A percentile compares a stretch with the other conserved stretches of the same genome.
Conservation (phyloP, 2,888 invertebrate species). For the Trichogramma evanescens region DNA sequence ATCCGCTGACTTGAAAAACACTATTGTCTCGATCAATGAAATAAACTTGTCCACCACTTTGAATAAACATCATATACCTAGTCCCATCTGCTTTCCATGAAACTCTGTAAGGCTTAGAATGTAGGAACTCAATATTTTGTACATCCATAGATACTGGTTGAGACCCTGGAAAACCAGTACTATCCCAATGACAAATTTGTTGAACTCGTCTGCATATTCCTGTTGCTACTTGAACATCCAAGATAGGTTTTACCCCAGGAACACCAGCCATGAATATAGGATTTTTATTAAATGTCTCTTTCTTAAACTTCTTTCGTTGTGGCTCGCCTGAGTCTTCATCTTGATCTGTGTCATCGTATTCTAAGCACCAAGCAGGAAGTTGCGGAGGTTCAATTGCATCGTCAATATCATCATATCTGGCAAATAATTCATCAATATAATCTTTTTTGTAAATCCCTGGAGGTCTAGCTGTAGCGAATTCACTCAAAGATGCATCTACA, state of each 20-base stretch:
- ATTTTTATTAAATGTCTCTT: slow-evolving; percentile 55
- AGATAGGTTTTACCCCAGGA: slow-evolving; percentile 66
- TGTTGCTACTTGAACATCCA: slow-evolving; percentile 53
- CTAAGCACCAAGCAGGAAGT: slow-evolving; percentile 84
- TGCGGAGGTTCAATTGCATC: slow-evolving; percentile 63
- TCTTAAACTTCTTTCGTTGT: slow-evolving; percentile 35
- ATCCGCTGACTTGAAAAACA: slow-evolving; percentile 74
- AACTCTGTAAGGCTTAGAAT: slow-evolving; percentile 81
- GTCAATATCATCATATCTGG: slow-evolving; percentile 69
- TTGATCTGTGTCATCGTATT: slow-evolving; percentile 36
- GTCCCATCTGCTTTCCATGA: slow-evolving; percentile 99
- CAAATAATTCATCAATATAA: slow-evolving; percentile 82
- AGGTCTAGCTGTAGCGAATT: slow-evolving; percentile 71
- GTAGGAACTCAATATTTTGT: slow-evolving; percentile 68
- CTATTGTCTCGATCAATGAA: slow-evolving; percentile 94
- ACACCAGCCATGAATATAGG: slow-evolving; percentile 83
- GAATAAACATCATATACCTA: slow-evolving; percentile 94
- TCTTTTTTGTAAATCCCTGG: slow-evolving; percentile 98
- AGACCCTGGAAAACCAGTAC: slow-evolving; percentile 84
- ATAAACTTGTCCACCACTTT: slow-evolving; percentile 76
- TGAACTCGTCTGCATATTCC: slow-evolving; percentile 71
- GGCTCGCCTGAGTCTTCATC: slow-evolving; percentile 29
- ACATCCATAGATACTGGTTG: slow-evolving; percentile 96
- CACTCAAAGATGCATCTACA: slow-evolving; percentile 73
- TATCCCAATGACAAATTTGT: slow-evolving; percentile 72